Evolutionary conservation across 1,140 invertebrate species (phyloP), one percentile per base, ranked within the genome.

Genomic region (Drosophila sturtevanti): DNA sequence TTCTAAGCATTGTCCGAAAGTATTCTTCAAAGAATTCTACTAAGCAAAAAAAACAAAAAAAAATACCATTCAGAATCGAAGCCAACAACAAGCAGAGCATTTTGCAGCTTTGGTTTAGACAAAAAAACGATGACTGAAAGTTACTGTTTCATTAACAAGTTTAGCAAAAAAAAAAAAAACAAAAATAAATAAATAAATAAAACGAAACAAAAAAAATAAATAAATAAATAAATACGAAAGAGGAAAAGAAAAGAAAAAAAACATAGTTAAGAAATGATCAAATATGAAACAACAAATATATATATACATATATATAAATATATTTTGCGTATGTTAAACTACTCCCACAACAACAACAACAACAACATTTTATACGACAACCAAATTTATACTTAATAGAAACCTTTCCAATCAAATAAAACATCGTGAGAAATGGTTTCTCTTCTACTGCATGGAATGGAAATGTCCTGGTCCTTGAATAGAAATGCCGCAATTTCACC

Each of bases 81-180:
- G 27, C 27, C 27, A 31, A 7, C 27, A 31, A 7, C 41, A 48
- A 48, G 16, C 16, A 48, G 41, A 21, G 3, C 9, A 48, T 48
- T 48, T 48, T 48, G 41, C 41, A 48, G 41, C 18, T 48, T 21
- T 48, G 9, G 16, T 21, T 48, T 48, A 16, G 16, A 11, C 41
- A 21, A 87, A 79, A 79, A 86, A 79, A 86, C 84, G 79, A 87
- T 77, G 84, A 87, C 84, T 87, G 84, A 89, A 87, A 84, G 84
- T 87, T 87, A 87, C 84, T 87, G 84, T 86, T 86, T 86, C 84
- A 87, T 89, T 72, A 75, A 72, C 22, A 12, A 22, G 58, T 59
- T 59, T 81, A 77, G 55, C 44, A 68, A 72, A 72, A 65, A 62
- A 16, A 41, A 51, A 55, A 52, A 48, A 63, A 52, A 44, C 37